Conservation (phyloP, 2,113 vertebrate genomes). For the Paracanthobrama guichenoti region DNA sequence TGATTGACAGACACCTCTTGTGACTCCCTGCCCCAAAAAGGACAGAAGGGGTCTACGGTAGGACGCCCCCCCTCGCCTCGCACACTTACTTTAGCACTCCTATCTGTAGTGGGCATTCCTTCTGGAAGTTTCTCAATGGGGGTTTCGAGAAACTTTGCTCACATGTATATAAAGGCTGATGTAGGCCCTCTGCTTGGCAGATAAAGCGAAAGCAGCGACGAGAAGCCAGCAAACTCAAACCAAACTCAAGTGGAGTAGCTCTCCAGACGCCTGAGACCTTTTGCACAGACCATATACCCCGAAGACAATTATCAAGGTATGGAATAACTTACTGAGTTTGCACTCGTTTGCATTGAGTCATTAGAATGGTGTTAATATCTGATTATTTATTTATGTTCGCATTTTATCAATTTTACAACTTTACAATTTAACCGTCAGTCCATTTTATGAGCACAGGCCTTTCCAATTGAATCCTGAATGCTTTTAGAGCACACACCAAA, state of each 20-base stretch:
- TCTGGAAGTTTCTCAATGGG: constrained; percentile 77
- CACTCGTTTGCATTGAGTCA: not conserved
- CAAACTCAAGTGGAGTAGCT: constrained; percentile 19
- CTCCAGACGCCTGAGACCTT: constrained; percentile 34
- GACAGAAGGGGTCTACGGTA: constrained; percentile 68
- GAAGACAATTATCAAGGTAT: constrained; percentile 51
- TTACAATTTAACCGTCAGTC: too few relatives aligned
- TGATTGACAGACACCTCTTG: constrained; percentile 78
- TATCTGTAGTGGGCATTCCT: constrained; percentile 60
- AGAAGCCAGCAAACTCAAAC: constrained; percentile 44
- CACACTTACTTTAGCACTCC: constrained; percentile 42
- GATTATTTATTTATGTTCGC: not conserved
- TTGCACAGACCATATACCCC: not conserved
- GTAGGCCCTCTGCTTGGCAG: constrained; percentile 48
- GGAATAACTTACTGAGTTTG: not conserved
- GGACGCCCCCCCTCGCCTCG: constrained; percentile 44
- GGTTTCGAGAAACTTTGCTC: constrained; percentile 70
- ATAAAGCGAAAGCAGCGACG: constrained; percentile 50
- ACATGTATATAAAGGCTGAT: constrained; percentile 73
- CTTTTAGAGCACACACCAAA: too few relatives aligned
- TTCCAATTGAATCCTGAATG: too few relatives aligned
- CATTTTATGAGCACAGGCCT: too few relatives aligned
- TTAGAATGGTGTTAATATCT: not conserved
- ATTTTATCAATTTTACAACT: not conserved
- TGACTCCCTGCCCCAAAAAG: constrained; percentile 76